Evolutionary conservation across 2,797 vertebrate species (phyloP).

Genomic region (Thamnophis elegans): DNA sequence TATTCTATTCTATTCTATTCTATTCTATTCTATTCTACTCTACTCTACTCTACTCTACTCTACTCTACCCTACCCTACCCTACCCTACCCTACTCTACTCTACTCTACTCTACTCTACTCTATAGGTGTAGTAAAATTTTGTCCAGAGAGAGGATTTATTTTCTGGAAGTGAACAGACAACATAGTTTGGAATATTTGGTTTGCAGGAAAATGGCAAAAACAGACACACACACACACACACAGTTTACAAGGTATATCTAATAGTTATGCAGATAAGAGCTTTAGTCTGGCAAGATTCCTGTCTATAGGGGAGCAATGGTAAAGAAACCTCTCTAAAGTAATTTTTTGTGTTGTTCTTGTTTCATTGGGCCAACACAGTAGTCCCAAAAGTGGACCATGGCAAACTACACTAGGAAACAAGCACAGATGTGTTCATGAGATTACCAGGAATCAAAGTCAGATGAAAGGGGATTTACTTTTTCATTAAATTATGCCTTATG

Average conservation of each 20-base stretch:
- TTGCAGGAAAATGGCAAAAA: background rate
- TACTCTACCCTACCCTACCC: too few species aligned
- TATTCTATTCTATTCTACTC: too few species aligned
- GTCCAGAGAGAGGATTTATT: background rate
- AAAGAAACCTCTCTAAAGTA: background rate
- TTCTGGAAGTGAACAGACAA: background rate
- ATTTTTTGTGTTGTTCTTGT: background rate
- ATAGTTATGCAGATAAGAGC: background rate
- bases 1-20: too few species aligned
- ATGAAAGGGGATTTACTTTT: background rate
- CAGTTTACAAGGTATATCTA: background rate
- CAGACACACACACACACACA: background rate
- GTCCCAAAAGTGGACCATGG: background rate
- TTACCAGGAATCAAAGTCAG: background rate
- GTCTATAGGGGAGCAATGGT: background rate
- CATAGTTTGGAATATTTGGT: background rate
- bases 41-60: too few species aligned
- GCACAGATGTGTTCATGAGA: background rate
- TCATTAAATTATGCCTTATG: background rate
- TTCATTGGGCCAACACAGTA: background rate
- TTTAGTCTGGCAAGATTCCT: background rate
- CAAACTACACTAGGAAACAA: background rate
- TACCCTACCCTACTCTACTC: too few species aligned
- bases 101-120: too few species aligned
- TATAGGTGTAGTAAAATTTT: background rate